Evolutionary conservation across 2,888 invertebrate species (phyloP).

Genomic region (Unio delphinus): DNA sequence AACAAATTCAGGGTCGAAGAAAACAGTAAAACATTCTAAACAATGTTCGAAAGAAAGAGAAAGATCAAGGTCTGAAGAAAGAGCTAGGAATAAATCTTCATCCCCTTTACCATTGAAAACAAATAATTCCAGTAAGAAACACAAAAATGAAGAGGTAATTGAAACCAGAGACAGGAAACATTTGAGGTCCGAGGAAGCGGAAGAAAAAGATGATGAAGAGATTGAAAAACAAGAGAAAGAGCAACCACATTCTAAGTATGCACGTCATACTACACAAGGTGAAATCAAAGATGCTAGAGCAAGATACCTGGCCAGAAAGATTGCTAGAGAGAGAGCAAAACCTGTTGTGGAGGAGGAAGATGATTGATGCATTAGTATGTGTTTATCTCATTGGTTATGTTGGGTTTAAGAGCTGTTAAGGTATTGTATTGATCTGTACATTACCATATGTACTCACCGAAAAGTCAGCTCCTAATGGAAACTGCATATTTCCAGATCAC

Average conservation of each 20-base stretch:
- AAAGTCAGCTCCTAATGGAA: too few species aligned
- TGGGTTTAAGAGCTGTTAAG: too few species aligned
- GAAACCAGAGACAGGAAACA: constrained; percentile 4
- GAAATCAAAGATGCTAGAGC: constrained; percentile 47
- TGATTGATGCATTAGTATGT: not conserved
- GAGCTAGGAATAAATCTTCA: too few species aligned
- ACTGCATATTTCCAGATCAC: too few species aligned
- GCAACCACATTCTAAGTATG: constrained; percentile 35
- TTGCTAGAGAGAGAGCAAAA: constrained; percentile 31
- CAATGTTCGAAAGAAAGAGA: constrained; percentile 3
- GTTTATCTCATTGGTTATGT: too few species aligned
- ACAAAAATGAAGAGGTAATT: not conserved
- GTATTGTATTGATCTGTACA: too few species aligned
- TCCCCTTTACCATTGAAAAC: too few species aligned
- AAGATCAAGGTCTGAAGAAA: not conserved
- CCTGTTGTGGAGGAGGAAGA: constrained; percentile 1
- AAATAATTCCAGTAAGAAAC: not conserved
- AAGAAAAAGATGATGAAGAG: constrained; percentile 4
- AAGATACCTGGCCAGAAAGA: constrained; percentile 50
- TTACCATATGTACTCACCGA: too few species aligned
- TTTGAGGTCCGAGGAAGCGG: constrained; percentile 10
- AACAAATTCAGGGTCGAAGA: not conserved
- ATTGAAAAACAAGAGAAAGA: constrained; percentile 5
- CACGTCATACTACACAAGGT: constrained; percentile 41
- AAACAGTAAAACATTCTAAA: not conserved